Evolutionary conservation across 2,888 invertebrate species (phyloP), one percentile per base, ranked within the genome.

Genomic region (Podabrus alpinus): DNA sequence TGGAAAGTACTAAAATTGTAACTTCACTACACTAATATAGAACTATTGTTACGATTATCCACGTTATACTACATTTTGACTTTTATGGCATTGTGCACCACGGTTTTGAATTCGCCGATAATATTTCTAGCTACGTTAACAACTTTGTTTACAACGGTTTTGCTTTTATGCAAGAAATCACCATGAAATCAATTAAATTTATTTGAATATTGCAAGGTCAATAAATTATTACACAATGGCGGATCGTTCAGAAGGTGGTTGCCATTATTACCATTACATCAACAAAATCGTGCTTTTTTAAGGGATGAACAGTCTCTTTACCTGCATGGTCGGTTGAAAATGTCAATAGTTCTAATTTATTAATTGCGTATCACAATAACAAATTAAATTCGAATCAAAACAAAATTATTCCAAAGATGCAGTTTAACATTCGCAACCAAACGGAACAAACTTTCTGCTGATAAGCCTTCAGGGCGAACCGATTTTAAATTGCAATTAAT

Each of bases 1-100:
- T 68, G 61, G 61, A 68, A 73, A 73, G 69, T 59, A 61, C 25
- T 69, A 69, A 71, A 60, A 66, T 61, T 61, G 25, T 29, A 19
- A 62, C 64, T 68, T 17, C 64, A 19, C 15, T 59, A 15, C 71
- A 17, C 61, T 61, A 61, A 61, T 45, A 17, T 61, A 13, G 11
- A 17, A 61, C 61, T 61, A 61, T 16, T 17, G 21, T 17, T 64
- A 64, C 62, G 16, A 61, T 45, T 21, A 21, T 64, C 19, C 13
- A 16, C 21, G 62, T 71, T 25, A n/a, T n/a, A 66, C 60, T 59
- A 66, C 16, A 21, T 24, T 66, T 67, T 29, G 17, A 64, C 64
- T 64, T 70, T 70, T 70, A 70, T 21, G n/a, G n/a, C n/a, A n/a
- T n/a, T n/a, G 70, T 45, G 45, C 45, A 45, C 45, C 45, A 64